phyloP scores from a whole-genome alignment of 2,888 invertebrate species.

The Dryobota labecula region DNA sequence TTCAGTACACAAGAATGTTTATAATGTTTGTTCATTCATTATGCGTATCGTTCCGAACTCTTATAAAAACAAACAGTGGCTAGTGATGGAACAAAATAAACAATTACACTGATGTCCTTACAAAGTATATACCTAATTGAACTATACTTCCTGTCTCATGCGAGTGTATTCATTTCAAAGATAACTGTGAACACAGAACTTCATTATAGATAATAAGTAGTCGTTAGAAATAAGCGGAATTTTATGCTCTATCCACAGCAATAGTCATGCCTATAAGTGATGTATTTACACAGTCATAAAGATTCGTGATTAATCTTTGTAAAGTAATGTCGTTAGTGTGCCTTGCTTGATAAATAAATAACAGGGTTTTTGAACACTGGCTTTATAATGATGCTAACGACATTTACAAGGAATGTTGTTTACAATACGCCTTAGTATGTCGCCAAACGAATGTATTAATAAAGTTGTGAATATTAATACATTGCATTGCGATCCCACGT shows the following conservation, averaged over 20 bases:
- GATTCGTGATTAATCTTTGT: not conserved
- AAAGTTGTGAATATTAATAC: constrained; percentile 35
- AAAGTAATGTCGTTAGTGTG: not conserved
- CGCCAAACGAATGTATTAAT: constrained; percentile 11
- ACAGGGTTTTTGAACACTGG: not conserved
- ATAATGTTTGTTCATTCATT: constrained; percentile 2
- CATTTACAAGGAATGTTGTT: constrained; percentile 35
- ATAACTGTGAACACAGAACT: constrained; percentile 29
- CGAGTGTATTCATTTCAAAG: constrained; percentile 18
- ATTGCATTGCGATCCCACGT: constrained; percentile 7
- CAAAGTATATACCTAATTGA: constrained; percentile 1
- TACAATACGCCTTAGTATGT: constrained; percentile 6
- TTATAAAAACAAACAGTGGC: constrained; percentile 8
- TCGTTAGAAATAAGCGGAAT: constrained; percentile 1
- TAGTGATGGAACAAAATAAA: constrained; percentile 13
- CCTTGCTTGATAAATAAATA: not conserved
- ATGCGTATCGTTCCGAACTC: not conserved
- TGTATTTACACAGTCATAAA: not conserved
- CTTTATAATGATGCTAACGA: constrained; percentile 11
- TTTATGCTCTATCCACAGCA: not conserved
- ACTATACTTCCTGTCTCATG: constrained; percentile 16
- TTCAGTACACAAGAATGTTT: constrained; percentile 14
- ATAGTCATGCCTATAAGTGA: not conserved
- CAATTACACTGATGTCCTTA: constrained; percentile 9
- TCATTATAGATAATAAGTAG: not conserved